Percentiles rank a stretch among this genome's conserved stretches.
Conservation (phyloP, 2,888 invertebrate genomes). For the Drepanosiphum platanoidis region DNA sequence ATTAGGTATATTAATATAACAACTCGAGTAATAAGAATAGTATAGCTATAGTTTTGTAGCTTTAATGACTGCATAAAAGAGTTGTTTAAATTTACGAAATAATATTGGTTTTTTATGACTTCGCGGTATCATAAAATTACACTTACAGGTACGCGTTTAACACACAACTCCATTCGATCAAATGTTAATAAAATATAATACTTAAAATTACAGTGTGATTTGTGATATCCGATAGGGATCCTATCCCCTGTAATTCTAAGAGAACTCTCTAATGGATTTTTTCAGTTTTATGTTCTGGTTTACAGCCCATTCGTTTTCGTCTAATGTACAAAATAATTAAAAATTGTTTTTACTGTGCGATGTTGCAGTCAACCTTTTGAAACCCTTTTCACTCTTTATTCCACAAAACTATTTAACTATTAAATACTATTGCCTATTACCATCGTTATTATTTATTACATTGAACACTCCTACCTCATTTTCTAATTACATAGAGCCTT, state of each 20-base stretch:
- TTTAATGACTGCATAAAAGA: background rate
- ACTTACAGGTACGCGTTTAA: background rate
- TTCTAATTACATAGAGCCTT: background rate
- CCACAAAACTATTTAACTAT: background rate
- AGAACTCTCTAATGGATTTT: background rate
- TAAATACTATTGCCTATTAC: too few species aligned
- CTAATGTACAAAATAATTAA: background rate
- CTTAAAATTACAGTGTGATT: background rate
- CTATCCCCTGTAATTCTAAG: background rate
- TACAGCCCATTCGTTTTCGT: background rate
- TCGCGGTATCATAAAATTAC: background rate
- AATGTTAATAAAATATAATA: background rate
- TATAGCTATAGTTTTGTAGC: background rate
- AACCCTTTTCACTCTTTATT: background rate
- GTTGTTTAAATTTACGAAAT: background rate
- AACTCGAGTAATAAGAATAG: too few species aligned
- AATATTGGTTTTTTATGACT: background rate
- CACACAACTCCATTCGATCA: background rate
- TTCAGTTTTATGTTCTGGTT: background rate
- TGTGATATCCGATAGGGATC: background rate
- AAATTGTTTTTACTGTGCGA: background rate
- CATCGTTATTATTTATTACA: too few species aligned
- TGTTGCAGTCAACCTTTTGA: background rate
- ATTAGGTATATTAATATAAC: too few species aligned
- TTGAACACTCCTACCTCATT: conserved; percentile 13